A percentile compares a stretch with the other conserved stretches of the same genome.
Conservation (phyloP, 2,113 vertebrate species). For the Mixornis gularis region DNA sequence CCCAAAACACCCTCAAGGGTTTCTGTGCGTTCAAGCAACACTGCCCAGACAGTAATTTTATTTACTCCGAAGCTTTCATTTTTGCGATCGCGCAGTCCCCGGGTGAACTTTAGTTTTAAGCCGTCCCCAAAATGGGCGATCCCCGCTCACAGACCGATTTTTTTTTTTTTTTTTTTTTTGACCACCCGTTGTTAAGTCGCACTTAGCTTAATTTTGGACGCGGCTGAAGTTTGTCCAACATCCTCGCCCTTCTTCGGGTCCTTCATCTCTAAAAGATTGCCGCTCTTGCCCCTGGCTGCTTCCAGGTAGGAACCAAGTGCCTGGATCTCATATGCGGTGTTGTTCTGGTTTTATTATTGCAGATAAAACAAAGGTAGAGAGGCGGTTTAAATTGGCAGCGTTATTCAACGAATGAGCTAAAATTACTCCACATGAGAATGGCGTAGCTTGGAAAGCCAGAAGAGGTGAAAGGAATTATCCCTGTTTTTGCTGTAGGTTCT, state of each 20-base stretch:
- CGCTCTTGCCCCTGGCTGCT: conserved; percentile 3
- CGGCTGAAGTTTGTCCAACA: conserved; percentile 35
- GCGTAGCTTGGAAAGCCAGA: background rate
- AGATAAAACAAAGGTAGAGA: conserved; percentile 25
- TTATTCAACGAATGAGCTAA: conserved; percentile 45
- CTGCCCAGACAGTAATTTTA: background rate
- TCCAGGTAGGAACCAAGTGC: conserved; percentile 33
- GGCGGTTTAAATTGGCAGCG: conserved; percentile 16
- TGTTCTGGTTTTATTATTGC: conserved; percentile 13
- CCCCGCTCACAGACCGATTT: background rate
- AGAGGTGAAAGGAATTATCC: conserved; percentile 30
- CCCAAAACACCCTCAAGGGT: background rate
- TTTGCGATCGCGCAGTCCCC: background rate
- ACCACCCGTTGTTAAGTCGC: background rate
- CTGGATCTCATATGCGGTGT: background rate
- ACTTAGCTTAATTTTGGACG: background rate
- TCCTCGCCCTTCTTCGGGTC: background rate
- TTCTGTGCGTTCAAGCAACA: background rate
- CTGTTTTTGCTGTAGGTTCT: conserved; percentile 32
- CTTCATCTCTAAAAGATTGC: conserved; percentile 20
- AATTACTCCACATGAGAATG: background rate
- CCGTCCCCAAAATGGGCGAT: background rate
- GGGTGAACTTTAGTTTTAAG: conserved; percentile 43
- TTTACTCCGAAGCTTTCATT: conserved; percentile 41
- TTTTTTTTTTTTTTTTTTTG: background rate